Conservation (phyloP, 2,113 vertebrate species). For the Trogon melanurus region DNA sequence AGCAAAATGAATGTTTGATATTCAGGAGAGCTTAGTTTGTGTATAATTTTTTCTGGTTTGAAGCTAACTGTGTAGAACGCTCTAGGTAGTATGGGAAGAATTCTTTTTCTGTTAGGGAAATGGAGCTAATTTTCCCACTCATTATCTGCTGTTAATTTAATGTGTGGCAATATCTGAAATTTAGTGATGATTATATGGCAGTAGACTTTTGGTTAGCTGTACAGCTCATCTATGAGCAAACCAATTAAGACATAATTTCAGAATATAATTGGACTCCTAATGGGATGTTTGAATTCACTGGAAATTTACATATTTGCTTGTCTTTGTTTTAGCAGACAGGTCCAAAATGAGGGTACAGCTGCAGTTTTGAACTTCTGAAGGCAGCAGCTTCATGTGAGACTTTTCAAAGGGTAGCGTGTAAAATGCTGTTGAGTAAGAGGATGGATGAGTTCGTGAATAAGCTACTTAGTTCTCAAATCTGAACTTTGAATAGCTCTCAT, state of each 20-base stretch:
- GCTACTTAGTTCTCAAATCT: neutral
- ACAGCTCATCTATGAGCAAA: constrained; percentile 44
- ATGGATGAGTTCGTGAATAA: neutral
- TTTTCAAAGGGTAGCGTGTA: neutral
- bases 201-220: constrained; percentile 48
- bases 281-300: constrained; percentile 12
- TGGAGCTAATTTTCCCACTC: constrained; percentile 40
- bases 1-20: neutral
- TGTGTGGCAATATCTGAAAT: constrained; percentile 41
- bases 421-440: neutral
- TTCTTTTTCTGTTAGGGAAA: neutral
- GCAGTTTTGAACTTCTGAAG: neutral
- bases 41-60: neutral
- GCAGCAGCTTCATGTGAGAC: neutral
- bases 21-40: neutral
- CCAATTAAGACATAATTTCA: constrained; percentile 64
- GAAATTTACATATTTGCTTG: constrained; percentile 39
- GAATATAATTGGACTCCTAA: constrained; percentile 58
- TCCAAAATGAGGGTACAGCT: neutral
- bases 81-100: neutral
- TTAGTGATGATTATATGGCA: constrained; percentile 22
- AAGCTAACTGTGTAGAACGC: neutral
- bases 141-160: constrained; percentile 60
- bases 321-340: neutral
- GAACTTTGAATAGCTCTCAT: neutral